Conservation (phyloP, 2,797 vertebrate genomes). For the Phoebastria nigripes region DNA sequence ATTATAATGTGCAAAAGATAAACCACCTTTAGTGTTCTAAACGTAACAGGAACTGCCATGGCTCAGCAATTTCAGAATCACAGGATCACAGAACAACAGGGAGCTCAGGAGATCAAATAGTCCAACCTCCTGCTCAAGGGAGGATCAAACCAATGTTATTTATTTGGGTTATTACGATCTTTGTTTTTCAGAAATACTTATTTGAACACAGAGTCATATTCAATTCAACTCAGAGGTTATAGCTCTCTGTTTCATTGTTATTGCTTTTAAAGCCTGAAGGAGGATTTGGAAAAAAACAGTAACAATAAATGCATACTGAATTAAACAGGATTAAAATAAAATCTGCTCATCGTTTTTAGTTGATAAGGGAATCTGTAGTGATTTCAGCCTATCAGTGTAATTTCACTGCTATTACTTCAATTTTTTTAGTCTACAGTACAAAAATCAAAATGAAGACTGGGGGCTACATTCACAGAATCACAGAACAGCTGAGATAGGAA, state of each 20-base stretch:
- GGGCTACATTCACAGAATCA: not conserved
- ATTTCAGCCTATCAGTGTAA: not conserved
- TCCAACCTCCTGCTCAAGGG: not conserved
- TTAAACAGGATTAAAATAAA: slow-evolving; percentile 32
- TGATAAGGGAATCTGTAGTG: not conserved
- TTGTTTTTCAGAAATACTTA: not conserved
- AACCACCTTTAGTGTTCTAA: not conserved
- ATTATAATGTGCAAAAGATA: not conserved
- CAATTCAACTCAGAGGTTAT: not conserved
- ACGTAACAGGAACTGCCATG: rapidly evolving
- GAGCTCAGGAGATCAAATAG: not conserved
- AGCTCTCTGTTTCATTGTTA: not conserved
- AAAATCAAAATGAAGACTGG: not conserved
- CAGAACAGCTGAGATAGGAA: not conserved
- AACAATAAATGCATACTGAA: not conserved
- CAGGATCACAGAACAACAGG: not conserved
- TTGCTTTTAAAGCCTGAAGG: slow-evolving; percentile 13
- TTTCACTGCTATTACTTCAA: not conserved
- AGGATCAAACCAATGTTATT: not conserved
- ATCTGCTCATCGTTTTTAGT: not conserved
- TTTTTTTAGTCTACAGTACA: not conserved
- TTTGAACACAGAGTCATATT: not conserved
- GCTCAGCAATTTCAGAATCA: not conserved
- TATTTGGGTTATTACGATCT: not conserved
- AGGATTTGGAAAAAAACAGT: not conserved